phyloP scores from a whole-genome alignment of 2,797 vertebrate species.

The Rhinichthys osculus region DNA sequence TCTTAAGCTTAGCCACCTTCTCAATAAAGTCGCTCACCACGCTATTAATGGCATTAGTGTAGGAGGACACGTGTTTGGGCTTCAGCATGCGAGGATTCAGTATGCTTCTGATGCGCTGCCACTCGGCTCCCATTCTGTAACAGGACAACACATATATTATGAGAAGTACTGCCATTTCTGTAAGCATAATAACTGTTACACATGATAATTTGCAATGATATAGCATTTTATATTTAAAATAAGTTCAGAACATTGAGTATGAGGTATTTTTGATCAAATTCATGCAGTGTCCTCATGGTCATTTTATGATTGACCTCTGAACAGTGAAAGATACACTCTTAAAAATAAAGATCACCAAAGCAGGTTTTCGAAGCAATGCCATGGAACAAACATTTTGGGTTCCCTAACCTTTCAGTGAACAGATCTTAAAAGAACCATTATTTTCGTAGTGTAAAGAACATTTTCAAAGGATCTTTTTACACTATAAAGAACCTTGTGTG shows the following conservation, averaged over 20 bases:
- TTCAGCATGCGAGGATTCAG: slow-evolving; percentile 83
- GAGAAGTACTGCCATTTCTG: background rate
- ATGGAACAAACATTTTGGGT: background rate
- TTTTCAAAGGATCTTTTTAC: background rate
- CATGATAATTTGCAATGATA: background rate
- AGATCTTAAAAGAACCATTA: background rate
- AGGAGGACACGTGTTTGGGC: slow-evolving; percentile 79
- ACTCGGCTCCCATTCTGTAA: slow-evolving; percentile 77
- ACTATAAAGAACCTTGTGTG: background rate
- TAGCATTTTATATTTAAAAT: background rate
- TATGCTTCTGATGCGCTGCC: slow-evolving; percentile 80
- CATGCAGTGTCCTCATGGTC: background rate
- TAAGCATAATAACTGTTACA: background rate
- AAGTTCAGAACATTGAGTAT: background rate
- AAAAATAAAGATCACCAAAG: background rate
- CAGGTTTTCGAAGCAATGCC: too few relatives aligned
- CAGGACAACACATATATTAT: background rate
- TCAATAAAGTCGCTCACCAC: slow-evolving; percentile 82
- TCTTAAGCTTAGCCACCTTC: slow-evolving; percentile 71
- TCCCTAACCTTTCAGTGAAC: background rate
- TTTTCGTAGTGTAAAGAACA: background rate
- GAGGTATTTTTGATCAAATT: background rate
- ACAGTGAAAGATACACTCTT: background rate
- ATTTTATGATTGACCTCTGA: background rate
- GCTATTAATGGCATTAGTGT: slow-evolving; percentile 73